These are phyloP conservation scores for Blera fallax DNA, from an alignment of 2,888 invertebrate genomes.

Conservation along the genomic window DNA sequence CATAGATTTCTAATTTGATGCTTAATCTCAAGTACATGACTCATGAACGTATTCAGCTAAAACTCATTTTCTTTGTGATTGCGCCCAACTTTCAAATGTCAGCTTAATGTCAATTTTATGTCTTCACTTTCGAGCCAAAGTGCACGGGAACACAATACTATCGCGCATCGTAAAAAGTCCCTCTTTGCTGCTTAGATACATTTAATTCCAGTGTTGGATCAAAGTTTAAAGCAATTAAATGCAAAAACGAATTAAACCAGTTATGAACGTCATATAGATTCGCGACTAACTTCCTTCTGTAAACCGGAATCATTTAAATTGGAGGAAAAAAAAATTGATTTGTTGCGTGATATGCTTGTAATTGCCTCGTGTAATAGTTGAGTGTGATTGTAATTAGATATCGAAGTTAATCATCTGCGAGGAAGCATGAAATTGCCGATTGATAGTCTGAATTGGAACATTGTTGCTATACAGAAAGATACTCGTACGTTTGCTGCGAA, in stretches of 20 bases:
- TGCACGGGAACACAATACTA: not conserved
- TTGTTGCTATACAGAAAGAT: not conserved
- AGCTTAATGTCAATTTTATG: not conserved
- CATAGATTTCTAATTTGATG: too few species aligned
- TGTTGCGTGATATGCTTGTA: not conserved
- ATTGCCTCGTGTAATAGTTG: not conserved
- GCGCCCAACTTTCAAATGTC: not conserved
- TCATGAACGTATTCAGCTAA: not conserved
- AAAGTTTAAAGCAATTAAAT: not conserved
- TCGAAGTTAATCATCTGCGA: not conserved
- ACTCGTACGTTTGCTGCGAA: not conserved
- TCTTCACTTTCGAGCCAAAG: not conserved
- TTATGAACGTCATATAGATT: not conserved
- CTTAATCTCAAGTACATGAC: too few species aligned
- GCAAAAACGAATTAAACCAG: not conserved
- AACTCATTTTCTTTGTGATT: not conserved
- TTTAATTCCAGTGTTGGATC: not conserved
- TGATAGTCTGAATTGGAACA: not conserved
- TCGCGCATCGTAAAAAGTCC: not conserved
- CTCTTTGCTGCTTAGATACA: not conserved
- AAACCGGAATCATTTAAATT: not conserved
- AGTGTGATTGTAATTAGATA: not conserved
- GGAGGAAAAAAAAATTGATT: not conserved
- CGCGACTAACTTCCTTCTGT: not conserved
- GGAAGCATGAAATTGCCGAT: constrained; percentile 5